Base-by-base conservation (phyloP, 2,113 vertebrate species). In the Erythrocercus mccallii region DNA sequence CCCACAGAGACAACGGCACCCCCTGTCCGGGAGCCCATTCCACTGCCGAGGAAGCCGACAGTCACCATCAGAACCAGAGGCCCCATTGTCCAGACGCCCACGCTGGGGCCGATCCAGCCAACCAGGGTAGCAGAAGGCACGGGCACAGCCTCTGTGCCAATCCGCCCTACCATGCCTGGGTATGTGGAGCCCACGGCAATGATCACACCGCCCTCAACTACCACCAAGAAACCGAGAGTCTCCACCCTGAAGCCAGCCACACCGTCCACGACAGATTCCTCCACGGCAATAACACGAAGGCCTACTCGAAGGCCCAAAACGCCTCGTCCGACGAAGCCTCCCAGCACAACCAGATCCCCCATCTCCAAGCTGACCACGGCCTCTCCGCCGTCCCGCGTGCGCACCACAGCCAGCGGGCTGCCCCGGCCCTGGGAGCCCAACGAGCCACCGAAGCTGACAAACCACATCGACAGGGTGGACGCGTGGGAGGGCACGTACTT, bases 401-500 rank as follows among this genome's bases (percentile, higher is more conserved):
- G 97, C 40, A 98, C 98, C 80, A 98, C 98, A 18, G 97, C 97
- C 12, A 96, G 97, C 1, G 98, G 98, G 21, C 23, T 98, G 69
- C 92, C 97, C 94, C 95, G 97, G 47, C 80, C 98, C 30, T 93
- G 97, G 74, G 96, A 97, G 45, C 98, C 97, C 2, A 99, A 99
- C 28, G 97, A 97, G 79, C 98, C 96, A 7, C 99, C 99, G 25
- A 97, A 97, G 81, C 98, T 99, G 64, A 99, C 97, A 1, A 99
- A 99, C 91, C 98, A 99, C 57, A 99, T 99, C 1, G 99, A 99
- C 96, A 98, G 98, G 92, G 99, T 99, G 0, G 99, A 99, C 2
- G 99, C 99, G 0, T 99, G 99, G 99, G 99, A 99, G 28, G 99
- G 99, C 58, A 99, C 99, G 2, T 99, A 99, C 87, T 99, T 99